Conservation (phyloP, 2,888 invertebrate species). For the Dendrolimus houi region DNA sequence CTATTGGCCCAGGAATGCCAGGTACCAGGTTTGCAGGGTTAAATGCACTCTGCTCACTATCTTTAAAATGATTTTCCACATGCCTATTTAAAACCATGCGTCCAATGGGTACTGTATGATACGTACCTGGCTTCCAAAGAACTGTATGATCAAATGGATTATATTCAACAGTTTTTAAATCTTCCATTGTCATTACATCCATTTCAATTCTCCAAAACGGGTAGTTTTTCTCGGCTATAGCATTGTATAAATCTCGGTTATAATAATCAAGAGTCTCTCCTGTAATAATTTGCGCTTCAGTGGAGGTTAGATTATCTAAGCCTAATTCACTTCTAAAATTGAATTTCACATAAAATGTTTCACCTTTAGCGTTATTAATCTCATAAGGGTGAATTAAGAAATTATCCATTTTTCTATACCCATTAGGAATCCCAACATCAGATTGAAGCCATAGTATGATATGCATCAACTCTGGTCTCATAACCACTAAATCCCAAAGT, state of each 20-base stretch:
- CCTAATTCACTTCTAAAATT: conserved; percentile 90
- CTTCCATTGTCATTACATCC: conserved; percentile 36
- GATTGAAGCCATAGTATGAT: conserved; percentile 85
- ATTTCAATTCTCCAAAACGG: conserved; percentile 50
- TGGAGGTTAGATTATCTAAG: conserved; percentile 82
- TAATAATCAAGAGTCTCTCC: conserved; percentile 88
- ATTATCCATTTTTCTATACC: conserved; percentile 91
- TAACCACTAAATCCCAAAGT: conserved; percentile 91
- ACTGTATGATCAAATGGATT: conserved; percentile 50
- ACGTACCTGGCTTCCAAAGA: conserved; percentile 51
- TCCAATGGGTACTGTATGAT: conserved; percentile 37
- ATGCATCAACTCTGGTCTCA: conserved; percentile 87
- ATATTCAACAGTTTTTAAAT: conserved; percentile 33
- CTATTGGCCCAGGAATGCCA: conserved; percentile 49
- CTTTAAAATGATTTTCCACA: conserved; percentile 40
- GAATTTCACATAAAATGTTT: conserved; percentile 88
- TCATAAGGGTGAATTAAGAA: conserved; percentile 95
- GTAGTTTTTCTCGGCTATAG: conserved; percentile 81
- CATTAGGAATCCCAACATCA: conserved; percentile 93
- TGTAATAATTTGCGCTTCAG: conserved; percentile 79
- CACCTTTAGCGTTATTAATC: conserved; percentile 83
- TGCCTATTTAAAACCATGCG: conserved; percentile 35
- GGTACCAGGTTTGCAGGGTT: conserved; percentile 51
- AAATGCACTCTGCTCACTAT: conserved; percentile 37
- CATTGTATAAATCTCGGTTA: conserved; percentile 87